Evolutionary conservation across 1,140 invertebrate species (phyloP).

Genomic region (Brevipalpus yothersi): DNA sequence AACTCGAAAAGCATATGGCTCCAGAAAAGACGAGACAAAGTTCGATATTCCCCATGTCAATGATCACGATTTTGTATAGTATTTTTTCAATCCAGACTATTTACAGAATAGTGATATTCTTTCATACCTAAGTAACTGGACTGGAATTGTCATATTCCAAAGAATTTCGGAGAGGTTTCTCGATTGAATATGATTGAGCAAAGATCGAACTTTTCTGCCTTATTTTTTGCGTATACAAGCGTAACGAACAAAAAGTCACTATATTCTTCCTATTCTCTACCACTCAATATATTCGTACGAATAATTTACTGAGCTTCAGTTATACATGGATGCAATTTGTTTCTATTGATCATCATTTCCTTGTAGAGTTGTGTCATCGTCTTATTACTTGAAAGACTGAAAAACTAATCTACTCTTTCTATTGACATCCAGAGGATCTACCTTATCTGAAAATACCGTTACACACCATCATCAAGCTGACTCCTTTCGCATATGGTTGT

Average conservation of each 20-base stretch:
- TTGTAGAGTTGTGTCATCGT: background rate
- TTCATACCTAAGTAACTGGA: too few species aligned
- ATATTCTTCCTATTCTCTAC: too few species aligned
- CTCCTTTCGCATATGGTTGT: slow-evolving; percentile 91
- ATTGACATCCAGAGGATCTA: slow-evolving; percentile 44
- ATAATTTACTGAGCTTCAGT: too few species aligned
- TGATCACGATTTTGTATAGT: slow-evolving; percentile 33
- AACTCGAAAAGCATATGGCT: slow-evolving; percentile 90
- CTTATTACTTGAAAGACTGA: background rate
- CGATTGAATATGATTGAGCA: too few species aligned
- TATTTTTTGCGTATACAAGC: too few species aligned
- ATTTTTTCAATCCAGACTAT: too few species aligned
- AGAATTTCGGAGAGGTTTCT: too few species aligned
- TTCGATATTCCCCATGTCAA: slow-evolving; percentile 74
- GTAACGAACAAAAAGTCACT: too few species aligned
- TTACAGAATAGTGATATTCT: too few species aligned
- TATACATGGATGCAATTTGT: slow-evolving; percentile 2
- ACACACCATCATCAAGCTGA: slow-evolving; percentile 89
- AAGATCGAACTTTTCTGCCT: too few species aligned
- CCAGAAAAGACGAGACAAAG: slow-evolving; percentile 69
- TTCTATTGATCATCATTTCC: background rate
- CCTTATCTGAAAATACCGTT: slow-evolving; percentile 81
- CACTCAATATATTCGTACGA: too few species aligned
- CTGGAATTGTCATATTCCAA: too few species aligned
- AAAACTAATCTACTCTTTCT: background rate